These are phyloP conservation scores for Hippolais icterina DNA, from an alignment of 2,113 vertebrate species.

Conservation along the genomic window DNA sequence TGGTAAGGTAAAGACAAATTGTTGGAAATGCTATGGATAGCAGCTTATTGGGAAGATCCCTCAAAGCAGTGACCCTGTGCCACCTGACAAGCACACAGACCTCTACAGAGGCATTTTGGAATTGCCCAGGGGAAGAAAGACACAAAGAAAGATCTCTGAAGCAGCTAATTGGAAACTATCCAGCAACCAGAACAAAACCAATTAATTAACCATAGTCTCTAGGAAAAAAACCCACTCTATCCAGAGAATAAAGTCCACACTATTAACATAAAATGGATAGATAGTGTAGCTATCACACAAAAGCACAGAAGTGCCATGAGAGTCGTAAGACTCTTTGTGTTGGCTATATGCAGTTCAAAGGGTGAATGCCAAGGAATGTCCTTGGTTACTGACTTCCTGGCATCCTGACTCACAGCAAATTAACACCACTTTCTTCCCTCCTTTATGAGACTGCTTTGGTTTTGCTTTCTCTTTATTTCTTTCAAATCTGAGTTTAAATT, in stretches of 20 bases:
- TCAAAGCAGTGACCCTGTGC: background rate
- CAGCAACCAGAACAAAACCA: constrained; percentile 38
- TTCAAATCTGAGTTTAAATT: background rate
- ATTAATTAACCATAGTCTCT: constrained; percentile 47
- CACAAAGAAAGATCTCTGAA: background rate
- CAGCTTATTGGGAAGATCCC: background rate
- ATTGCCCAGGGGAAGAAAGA: constrained; percentile 1
- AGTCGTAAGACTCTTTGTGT: background rate
- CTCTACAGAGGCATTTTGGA: background rate
- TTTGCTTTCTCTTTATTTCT: background rate
- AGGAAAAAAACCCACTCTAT: background rate
- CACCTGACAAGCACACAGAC: background rate
- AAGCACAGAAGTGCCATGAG: background rate
- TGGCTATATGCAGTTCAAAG: background rate
- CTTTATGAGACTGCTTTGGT: background rate
- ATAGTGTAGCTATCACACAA: background rate
- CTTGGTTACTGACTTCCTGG: background rate
- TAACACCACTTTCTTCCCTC: background rate
- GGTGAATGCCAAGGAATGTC: background rate
- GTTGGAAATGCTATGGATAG: background rate
- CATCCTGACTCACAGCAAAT: background rate
- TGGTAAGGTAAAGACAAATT: background rate
- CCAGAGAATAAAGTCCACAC: constrained; percentile 14
- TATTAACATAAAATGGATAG: constrained; percentile 3
- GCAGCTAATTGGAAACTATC: constrained; percentile 55